A percentile compares a stretch with the other conserved stretches of the same genome.
Evolutionary conservation across 2,113 vertebrate species (phyloP).

Genomic region (Leptobrachium leishanense): DNA sequence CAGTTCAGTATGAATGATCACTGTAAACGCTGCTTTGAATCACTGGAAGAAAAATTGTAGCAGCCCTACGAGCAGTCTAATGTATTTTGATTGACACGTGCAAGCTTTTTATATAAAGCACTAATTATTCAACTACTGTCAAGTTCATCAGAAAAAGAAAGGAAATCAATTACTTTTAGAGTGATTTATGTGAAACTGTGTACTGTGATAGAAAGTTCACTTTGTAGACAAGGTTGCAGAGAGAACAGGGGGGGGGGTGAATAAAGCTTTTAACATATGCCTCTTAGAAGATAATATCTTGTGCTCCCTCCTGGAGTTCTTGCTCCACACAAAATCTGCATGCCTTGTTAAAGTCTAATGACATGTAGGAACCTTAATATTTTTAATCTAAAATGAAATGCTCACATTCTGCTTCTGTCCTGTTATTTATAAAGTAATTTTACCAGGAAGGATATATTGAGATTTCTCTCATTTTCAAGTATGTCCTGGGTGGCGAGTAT

Average conservation of each 20-base stretch:
- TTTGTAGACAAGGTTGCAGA: slow-evolving; percentile 53
- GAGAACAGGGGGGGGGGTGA: slow-evolving; percentile 41
- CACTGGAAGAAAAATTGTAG: not conserved
- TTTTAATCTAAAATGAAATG: not conserved
- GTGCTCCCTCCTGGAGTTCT: slow-evolving; percentile 38
- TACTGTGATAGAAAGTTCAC: slow-evolving; percentile 53
- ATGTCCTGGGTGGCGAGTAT: too few species aligned
- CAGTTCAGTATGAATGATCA: not conserved
- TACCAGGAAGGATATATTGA: too few species aligned
- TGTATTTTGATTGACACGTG: slow-evolving; percentile 53
- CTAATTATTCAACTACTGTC: slow-evolving; percentile 54
- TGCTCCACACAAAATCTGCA: slow-evolving; percentile 23
- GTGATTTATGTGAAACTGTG: slow-evolving; percentile 48
- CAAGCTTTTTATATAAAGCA: slow-evolving; percentile 54
- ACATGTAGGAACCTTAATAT: not conserved
- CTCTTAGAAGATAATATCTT: slow-evolving; percentile 50
- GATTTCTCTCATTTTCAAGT: too few species aligned
- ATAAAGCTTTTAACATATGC: slow-evolving; percentile 36
- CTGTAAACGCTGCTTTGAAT: slow-evolving; percentile 1
- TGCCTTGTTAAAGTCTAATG: slow-evolving; percentile 8
- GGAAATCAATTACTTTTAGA: slow-evolving; percentile 58
- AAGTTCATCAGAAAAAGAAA: slow-evolving; percentile 50
- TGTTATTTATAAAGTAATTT: not conserved
- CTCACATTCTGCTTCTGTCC: not conserved
- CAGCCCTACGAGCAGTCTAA: slow-evolving; percentile 21